Base-by-base conservation (phyloP, 2,888 invertebrate genomes). In the Leptinotarsa haldemani region DNA sequence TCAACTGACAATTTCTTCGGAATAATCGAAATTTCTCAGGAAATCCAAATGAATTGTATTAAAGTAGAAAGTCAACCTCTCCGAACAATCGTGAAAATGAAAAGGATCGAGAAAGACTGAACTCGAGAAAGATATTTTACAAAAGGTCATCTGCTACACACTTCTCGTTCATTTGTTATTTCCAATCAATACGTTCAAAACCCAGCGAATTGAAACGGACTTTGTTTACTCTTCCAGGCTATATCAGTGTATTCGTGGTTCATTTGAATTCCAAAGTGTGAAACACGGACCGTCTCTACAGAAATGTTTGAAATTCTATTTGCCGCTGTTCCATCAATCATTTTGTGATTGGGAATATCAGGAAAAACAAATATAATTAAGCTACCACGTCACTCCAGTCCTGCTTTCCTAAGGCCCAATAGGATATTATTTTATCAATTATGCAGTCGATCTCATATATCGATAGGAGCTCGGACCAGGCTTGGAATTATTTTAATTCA, bases 111-210 rank as follows among this genome's bases (percentile, higher is more conserved):
- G 53, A 13, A 40, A 48, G 52, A 66, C 50, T 50, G 50, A 48
- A 66, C 18, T 25, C 25, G 30, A 50, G 30, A n/a, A 52, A 52
- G 67, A 52, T 67, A 53, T 67, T 67, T 53, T 25, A 53, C 25
- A 20, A 53, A 40, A 40, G 65, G 47, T 65, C 65, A 65, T 47
- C 65, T 50, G 50, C 18, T 61, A 71, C 67, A 71, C 67, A 71
- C 30, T 67, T 67, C 67, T 58, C 61, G 16, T 15, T 67, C 71
- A 67, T 66, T 71, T 67, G 66, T 61, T 13, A 61, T 48, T 66
- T 66, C 30, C 53, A 67, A 67, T 67, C 67, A 67, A 53, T 30
- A 40, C 67, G 40, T 25, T 9, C 18, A 52, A 40, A 20, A n/a
- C 52, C 30, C 16, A 67, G 67, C 30, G 30, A 52, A 67, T 67